These are phyloP conservation scores for Elaphurus davidianus DNA, from an alignment of 2,113 vertebrate species.

Conservation along the genomic window DNA sequence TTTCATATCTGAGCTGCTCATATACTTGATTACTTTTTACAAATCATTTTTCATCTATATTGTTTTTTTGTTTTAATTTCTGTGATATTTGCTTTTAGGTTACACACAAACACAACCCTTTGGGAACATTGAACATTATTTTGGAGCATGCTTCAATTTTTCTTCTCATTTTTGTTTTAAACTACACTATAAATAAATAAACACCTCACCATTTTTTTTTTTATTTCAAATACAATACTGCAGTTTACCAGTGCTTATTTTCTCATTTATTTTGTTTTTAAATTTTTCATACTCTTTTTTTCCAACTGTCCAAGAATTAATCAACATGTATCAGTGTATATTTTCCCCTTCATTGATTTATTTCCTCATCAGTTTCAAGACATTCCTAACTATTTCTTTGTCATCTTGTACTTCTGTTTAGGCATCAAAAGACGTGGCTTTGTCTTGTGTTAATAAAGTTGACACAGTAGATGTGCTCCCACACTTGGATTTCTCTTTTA, in stretches of 20 bases:
- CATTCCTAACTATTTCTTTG: background rate
- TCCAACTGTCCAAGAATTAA: background rate
- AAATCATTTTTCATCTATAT: slow-evolving; percentile 59
- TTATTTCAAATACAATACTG: background rate
- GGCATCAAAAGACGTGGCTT: background rate
- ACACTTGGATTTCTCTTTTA: background rate
- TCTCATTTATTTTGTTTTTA: background rate
- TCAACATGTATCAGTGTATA: background rate
- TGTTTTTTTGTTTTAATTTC: slow-evolving; percentile 23
- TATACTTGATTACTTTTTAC: slow-evolving; percentile 52
- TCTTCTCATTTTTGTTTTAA: background rate
- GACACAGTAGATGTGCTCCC: background rate
- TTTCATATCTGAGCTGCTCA: slow-evolving; percentile 33
- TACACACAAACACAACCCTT: slow-evolving; percentile 1
- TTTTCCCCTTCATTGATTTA: slow-evolving; percentile 44
- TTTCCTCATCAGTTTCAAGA: background rate
- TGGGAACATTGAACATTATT: slow-evolving; percentile 38
- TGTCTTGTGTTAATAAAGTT: background rate
- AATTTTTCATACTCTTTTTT: background rate
- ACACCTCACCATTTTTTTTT: background rate
- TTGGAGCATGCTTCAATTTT: slow-evolving; percentile 43
- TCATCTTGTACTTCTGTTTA: background rate
- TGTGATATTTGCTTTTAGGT: slow-evolving; percentile 53
- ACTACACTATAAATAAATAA: slow-evolving; percentile 38
- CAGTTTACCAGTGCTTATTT: slow-evolving; percentile 14